Percentiles rank a stretch among this genome's conserved stretches.
These are phyloP conservation scores for Ptychochromis oligacanthus DNA, from an alignment of 2,113 vertebrate genomes.

Conservation along the genomic window DNA sequence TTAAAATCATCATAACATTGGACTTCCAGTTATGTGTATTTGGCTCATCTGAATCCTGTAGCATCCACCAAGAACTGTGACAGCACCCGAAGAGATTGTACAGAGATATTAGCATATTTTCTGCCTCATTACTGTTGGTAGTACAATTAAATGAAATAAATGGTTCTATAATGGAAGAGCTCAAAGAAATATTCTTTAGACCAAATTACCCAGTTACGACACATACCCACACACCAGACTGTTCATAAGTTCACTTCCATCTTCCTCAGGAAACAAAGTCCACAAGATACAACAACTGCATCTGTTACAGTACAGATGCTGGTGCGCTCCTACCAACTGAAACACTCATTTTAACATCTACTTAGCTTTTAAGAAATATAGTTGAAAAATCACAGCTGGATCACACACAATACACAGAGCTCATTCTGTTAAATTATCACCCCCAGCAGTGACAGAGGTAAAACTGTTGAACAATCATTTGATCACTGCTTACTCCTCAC, in stretches of 20 bases:
- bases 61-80: slow-evolving; percentile 23
- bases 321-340: neutral
- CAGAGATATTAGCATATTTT: slow-evolving; percentile 26
- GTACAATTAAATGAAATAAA: slow-evolving; percentile 21
- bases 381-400: slow-evolving; percentile 45
- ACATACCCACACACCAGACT: neutral
- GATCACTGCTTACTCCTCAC: slow-evolving; percentile 62
- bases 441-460: slow-evolving; percentile 47
- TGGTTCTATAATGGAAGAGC: neutral
- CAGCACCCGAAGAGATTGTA: slow-evolving; percentile 20
- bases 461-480: slow-evolving; percentile 67
- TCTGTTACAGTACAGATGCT: neutral
- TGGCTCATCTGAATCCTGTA: slow-evolving; percentile 29
- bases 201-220: neutral
- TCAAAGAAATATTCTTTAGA: neutral
- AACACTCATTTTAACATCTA: slow-evolving; percentile 15
- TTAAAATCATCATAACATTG: neutral
- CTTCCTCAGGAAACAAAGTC: neutral
- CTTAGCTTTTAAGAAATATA: slow-evolving; percentile 31
- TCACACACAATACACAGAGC: slow-evolving; percentile 28
- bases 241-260: neutral
- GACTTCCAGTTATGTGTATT: slow-evolving; percentile 17
- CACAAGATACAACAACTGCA: neutral
- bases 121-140: slow-evolving; percentile 36
- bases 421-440: slow-evolving; percentile 26